Evolutionary conservation across 1,140 invertebrate species (phyloP).

Genomic region (Drosophila melanica): DNA sequence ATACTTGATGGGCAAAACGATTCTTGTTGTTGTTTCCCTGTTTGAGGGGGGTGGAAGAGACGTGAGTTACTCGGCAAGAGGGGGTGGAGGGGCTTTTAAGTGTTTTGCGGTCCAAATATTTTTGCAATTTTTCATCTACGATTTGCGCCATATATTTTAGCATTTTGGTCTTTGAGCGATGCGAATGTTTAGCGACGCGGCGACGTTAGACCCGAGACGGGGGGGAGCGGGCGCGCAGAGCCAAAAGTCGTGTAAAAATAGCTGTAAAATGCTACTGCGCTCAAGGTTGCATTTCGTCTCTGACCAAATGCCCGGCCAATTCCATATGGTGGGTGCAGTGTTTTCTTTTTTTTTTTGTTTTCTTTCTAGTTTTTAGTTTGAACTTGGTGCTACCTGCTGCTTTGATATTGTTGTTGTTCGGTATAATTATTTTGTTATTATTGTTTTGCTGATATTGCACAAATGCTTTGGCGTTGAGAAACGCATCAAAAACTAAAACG

Average conservation of each 20-base stretch:
- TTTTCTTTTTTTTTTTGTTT: conserved; percentile 1
- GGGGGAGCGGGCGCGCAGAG: background rate
- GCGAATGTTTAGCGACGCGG: too few species aligned
- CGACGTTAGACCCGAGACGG: background rate
- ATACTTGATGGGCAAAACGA: conserved; percentile 12
- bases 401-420: conserved; percentile 2
- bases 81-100: conserved; percentile 32
- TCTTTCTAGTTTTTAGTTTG: conserved; percentile 21
- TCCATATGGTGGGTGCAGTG: conserved; percentile 29
- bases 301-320: conserved; percentile 25
- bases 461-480: background rate
- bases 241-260: conserved; percentile 61
- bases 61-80: too few species aligned
- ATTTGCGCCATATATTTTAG: conserved; percentile 53
- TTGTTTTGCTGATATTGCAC: background rate
- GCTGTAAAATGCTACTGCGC: conserved; percentile 59
- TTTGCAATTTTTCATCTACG: conserved; percentile 47
- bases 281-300: conserved; percentile 44
- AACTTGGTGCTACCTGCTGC: conserved; percentile 31
- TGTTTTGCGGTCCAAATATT: conserved; percentile 55
- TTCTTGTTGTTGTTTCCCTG: too few species aligned
- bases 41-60: too few species aligned
- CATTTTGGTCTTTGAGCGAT: conserved; percentile 28
- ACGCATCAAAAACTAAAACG: background rate
- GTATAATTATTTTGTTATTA: conserved; percentile 6